Evolutionary conservation across 2,888 invertebrate genomes (phyloP).

Genomic region (Sycophila texana): DNA sequence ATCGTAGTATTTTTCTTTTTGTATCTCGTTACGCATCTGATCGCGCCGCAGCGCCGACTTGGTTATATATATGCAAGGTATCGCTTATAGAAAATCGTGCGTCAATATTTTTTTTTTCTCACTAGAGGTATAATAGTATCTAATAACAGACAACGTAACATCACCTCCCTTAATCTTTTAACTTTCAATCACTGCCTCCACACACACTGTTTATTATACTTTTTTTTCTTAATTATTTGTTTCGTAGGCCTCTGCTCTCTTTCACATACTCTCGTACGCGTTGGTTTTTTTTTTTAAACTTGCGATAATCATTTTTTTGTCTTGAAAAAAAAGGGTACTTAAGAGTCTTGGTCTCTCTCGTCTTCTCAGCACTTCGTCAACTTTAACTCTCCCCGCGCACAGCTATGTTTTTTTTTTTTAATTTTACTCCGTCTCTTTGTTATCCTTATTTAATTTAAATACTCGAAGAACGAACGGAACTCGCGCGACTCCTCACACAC

Average conservation of each 20-base stretch:
- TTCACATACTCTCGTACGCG: conserved; percentile 21
- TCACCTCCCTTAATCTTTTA: conserved; percentile 10
- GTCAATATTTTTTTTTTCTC: conserved; percentile 42
- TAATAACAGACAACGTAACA: conserved; percentile 55
- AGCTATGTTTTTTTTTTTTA: neutral
- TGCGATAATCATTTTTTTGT: conserved; percentile 15
- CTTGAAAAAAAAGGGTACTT: conserved; percentile 21
- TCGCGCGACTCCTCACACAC: conserved; percentile 20
- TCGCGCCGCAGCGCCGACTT: conserved; percentile 36
- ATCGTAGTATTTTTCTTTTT: conserved; percentile 25
- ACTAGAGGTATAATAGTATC: conserved; percentile 45
- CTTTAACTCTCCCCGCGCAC: conserved; percentile 27
- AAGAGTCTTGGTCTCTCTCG: conserved; percentile 50
- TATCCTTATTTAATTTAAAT: too few relatives aligned
- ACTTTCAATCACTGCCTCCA: neutral
- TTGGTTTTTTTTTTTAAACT: neutral
- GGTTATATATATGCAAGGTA: conserved; percentile 34
- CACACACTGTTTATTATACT: conserved; percentile 1
- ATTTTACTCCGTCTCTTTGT: neutral
- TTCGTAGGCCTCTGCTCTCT: conserved; percentile 52
- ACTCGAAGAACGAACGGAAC: conserved; percentile 32
- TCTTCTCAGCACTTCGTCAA: conserved; percentile 25
- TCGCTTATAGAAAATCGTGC: conserved; percentile 57
- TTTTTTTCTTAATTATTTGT: conserved; percentile 21
- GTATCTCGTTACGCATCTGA: neutral